Base-by-base conservation (phyloP, 2,113 vertebrate species). In the Hiodon tergisus region DNA sequence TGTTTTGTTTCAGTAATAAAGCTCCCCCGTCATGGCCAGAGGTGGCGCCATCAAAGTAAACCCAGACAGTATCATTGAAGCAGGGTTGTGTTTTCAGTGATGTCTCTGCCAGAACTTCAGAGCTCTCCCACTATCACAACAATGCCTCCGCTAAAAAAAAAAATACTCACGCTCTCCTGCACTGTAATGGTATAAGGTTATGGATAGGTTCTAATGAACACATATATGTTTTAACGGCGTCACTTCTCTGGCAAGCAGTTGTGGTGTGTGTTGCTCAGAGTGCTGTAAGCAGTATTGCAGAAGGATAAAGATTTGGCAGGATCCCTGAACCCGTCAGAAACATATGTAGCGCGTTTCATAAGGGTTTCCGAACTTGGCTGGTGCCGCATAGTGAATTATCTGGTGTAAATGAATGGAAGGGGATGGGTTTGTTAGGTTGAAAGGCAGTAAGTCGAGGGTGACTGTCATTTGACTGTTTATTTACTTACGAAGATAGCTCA, bases 341-440 rank as follows among this genome's bases (percentile, higher is more conserved):
- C 85, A 84, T 86, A 87, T 87, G 86, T 72, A 84, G 81, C 60
- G 48, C n/a, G 52, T 80, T 87, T 84, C 85, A 79, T 75, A 79
- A 84, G 79, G 80, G 73, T 62, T 77, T 72, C 74, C 54, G 57
- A 75, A 76, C 78, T 86, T 88, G 85, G 85, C 85, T 87, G 88
- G 90, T 87, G 87, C 81, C 87, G 78, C 88, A 90, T 82, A 78
- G 74, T 59, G 78, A 79, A 82, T 80, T 81, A 80, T 83, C 74
- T 78, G 83, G 83, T 83, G 81, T 78, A 84, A 86, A 80, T 85
- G 61, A 83, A 87, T 86, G 78, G 47, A 66, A 58, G 72, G 70
- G 70, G 70, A 75, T 72, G 68, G 71, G 31, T 0, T 31, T 31
- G 54, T 69, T 48, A 50, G 77, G 75, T 57, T 57, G 73, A 60